Evolutionary conservation across 2,888 invertebrate genomes (phyloP), one percentile per base, ranked within the genome.

Genomic region (Drosophila fulvimacula): DNA sequence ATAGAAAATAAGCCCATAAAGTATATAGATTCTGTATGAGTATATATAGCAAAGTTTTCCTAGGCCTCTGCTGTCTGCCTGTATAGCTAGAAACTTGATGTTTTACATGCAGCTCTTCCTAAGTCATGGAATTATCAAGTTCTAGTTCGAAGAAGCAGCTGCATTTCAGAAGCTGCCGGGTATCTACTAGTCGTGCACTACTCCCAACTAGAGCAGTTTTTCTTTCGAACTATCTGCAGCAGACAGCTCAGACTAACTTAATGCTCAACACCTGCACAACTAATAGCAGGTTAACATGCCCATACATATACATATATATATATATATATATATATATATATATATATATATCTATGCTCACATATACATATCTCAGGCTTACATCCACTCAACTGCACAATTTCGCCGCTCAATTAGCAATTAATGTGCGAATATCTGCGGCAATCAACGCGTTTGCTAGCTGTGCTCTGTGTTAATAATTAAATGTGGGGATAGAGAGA

Each of bases 391-490:
- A 9, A n/a, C 10, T 10, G 41, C 13, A 39, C 53, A 39, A 55
- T 30, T 30, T 30, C 19, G 39, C 39, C 15, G 34, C 32, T 17
- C 68, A 69, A 76, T 79, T 79, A 64, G 38, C 73, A 66, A 60
- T 76, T 65, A 63, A 68, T 80, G 78, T 66, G 84, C 65, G 65
- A 72, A 70, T 71, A 65, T 76, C 64, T 69, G 73, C 52, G 75
- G 65, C 51, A 55, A 61, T 81, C 70, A 69, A 67, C 69, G 68
- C 79, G 68, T 62, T 73, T 38, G 51, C 19, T 36, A 15, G 34
- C 32, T 66, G 52, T 0, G 32, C 21, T 41, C 13, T 27, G 81
- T 75, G 75, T 86, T 74, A 83, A 86, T 83, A 76, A 83, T 76
- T 73, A 68, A 79, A 68, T 68, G 69, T 69, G 11, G 46, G 15